A percentile compares a stretch with the other conserved stretches of the same genome.
Conservation (phyloP, 2,113 vertebrate genomes). For the Carlito syrichta region DNA sequence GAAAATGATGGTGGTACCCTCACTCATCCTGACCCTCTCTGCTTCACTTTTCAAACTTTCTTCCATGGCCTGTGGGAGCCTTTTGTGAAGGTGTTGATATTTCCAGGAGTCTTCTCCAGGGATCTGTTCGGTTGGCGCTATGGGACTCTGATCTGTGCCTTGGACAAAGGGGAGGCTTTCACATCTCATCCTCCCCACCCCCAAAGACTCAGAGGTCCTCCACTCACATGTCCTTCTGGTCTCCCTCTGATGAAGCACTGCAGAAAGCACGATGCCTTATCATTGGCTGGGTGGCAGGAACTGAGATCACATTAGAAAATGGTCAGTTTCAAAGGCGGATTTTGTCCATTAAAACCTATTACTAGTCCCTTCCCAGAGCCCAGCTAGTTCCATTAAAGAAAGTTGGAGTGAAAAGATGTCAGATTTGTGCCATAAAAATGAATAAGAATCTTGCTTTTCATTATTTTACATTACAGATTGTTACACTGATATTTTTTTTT, state of each 20-base stretch:
- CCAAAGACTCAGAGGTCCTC: not conserved
- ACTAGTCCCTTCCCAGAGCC: slow-evolving; percentile 58
- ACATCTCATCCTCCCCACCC: not conserved
- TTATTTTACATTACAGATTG: slow-evolving; percentile 51
- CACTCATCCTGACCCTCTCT: not conserved
- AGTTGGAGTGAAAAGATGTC: slow-evolving; percentile 62
- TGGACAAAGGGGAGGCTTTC: not conserved
- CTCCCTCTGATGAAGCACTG: not conserved
- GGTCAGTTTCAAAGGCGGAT: slow-evolving; percentile 66
- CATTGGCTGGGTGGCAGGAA: slow-evolving; percentile 58
- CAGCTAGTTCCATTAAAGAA: slow-evolving; percentile 65
- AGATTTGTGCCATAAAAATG: slow-evolving; percentile 50
- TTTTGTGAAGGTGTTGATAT: not conserved
- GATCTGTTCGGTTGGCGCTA: not conserved
- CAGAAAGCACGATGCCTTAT: not conserved
- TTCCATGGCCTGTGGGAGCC: not conserved
- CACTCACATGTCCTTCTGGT: not conserved
- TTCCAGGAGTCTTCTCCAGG: not conserved
- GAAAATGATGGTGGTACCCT: slow-evolving; percentile 38
- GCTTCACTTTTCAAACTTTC: not conserved
- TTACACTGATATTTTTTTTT: slow-evolving; percentile 58
- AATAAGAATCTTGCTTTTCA: slow-evolving; percentile 54
- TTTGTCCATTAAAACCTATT: slow-evolving; percentile 75
- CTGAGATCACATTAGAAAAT: slow-evolving; percentile 66
- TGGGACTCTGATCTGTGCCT: not conserved